Conservation (phyloP, 2,888 invertebrate genomes). For the Ferdinandea cuprea region DNA sequence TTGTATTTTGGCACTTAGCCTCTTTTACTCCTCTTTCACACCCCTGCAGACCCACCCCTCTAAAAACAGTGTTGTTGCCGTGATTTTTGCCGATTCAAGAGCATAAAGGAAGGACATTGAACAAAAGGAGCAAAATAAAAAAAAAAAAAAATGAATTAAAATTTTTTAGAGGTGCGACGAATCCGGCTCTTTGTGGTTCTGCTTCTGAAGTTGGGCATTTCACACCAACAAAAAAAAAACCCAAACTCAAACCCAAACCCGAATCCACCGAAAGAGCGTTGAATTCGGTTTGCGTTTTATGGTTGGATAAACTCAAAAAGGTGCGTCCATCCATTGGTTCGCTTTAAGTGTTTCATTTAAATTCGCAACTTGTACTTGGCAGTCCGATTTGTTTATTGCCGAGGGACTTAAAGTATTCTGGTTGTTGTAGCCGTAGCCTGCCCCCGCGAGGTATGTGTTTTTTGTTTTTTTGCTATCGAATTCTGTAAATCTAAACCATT, state of each 20-base stretch:
- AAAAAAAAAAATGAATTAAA: neutral
- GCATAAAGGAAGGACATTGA: conserved; percentile 25
- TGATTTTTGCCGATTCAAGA: conserved; percentile 46
- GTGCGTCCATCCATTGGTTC: conserved; percentile 23
- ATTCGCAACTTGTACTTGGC: conserved; percentile 65
- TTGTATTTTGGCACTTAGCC: conserved; percentile 55
- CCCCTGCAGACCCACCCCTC: neutral
- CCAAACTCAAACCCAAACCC: no score
- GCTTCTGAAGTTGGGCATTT: conserved; percentile 25
- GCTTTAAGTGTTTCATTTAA: conserved; percentile 60
- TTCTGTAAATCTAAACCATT: conserved; percentile 5
- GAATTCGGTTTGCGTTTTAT: conserved; percentile 41
- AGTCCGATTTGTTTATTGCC: conserved; percentile 60
- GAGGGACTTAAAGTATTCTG: conserved; percentile 22
- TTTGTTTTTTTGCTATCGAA: conserved; percentile 1
- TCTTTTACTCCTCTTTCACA: conserved; percentile 10
- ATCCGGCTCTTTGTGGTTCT: conserved; percentile 32
- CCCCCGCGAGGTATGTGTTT: neutral
- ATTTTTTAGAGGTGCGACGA: conserved; percentile 17
- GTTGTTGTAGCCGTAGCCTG: neutral
- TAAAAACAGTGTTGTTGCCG: neutral
- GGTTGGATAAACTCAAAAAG: conserved; percentile 37
- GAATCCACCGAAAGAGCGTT: conserved; percentile 6
- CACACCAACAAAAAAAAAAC: no score
- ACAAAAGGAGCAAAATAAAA: conserved; percentile 3